phyloP scores from a whole-genome alignment of 2,888 invertebrate genomes.

The Galerucella nymphaeae region DNA sequence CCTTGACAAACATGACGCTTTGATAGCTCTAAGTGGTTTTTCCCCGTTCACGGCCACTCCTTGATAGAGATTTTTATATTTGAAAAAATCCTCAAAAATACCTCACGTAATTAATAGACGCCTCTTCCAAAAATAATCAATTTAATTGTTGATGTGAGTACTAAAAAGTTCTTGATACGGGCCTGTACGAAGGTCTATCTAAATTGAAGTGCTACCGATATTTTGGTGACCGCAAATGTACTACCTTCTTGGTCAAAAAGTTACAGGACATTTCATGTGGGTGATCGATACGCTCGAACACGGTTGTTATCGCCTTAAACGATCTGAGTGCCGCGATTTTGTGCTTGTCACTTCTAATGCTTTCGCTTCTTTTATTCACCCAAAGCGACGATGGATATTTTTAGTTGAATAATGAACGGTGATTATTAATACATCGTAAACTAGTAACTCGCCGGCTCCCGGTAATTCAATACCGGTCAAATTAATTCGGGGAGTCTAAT shows the following conservation, averaged over 20 bases:
- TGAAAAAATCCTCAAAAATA: too few species aligned
- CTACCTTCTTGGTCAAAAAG: slow-evolving; percentile 38
- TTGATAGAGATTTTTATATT: too few species aligned
- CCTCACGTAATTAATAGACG: too few species aligned
- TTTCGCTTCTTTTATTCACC: slow-evolving; percentile 24
- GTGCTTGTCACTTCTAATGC: slow-evolving; percentile 47
- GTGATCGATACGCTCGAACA: slow-evolving; percentile 50
- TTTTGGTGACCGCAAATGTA: slow-evolving; percentile 32
- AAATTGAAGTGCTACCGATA: slow-evolving; percentile 27
- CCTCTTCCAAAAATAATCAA: too few species aligned
- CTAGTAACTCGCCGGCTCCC: not conserved
- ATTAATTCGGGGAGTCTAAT: not conserved
- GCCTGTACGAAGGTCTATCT: not conserved
- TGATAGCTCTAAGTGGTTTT: too few species aligned
- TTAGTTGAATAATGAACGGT: slow-evolving; percentile 2
- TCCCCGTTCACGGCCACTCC: too few species aligned
- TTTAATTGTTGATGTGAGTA: too few species aligned
- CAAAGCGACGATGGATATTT: slow-evolving; percentile 28
- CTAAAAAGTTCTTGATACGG: not conserved
- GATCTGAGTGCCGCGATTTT: slow-evolving; percentile 45
- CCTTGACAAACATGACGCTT: too few species aligned
- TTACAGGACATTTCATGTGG: slow-evolving; percentile 43
- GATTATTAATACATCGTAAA: slow-evolving; percentile 18
- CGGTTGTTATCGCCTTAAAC: slow-evolving; percentile 36
- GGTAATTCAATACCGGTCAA: not conserved